Base-by-base conservation (phyloP, 1,140 invertebrate species). In the Bradysia coprophila region DNA sequence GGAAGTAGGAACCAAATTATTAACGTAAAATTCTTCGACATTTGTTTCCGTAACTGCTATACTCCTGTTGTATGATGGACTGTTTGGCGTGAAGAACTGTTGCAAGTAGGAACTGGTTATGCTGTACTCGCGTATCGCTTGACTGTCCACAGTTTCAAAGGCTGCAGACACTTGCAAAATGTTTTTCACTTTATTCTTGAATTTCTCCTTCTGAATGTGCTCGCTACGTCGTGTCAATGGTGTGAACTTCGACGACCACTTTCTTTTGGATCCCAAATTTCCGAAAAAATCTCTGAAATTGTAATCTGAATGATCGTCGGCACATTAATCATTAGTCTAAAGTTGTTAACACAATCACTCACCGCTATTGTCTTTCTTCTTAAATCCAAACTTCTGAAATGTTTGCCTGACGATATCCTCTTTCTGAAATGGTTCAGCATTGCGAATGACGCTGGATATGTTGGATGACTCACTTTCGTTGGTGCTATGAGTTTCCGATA, bases 21-120 rank as follows among this genome's bases (percentile, higher is more conserved):
- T 41, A 32, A 56, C 63, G 44, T 70, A 75, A 53, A 68, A 75
- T 48, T 54, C 21, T 38, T 51, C 31, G 49, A 37, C 22, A 20
- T 19, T 38, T 5, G 4, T 38, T 4, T 38, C 18, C 11, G 32
- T 4, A 34, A 15, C 13, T 13, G 18, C 18, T 3, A 15, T 16
- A 34, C 32, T 15, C 5, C 32, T 13, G 18, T 11, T 34, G 11
- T 15, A 34, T 4, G 18, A 16, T 5, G 18, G n/a, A 5, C 32
- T 4, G n/a, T 34, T 16, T 34, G 3, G 13, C 32, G 18, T 13
- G 13, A 13, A 34, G 18, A 34, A 15, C 11, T 16, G 32, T 34
- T 34, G 32, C 32, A 34, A 34, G 11, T 16, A 16, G 4, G n/a
- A 15, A 13, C 32, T 34, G 32, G n/a, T 15, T 5, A 34, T 34